Evolutionary conservation across 2,797 vertebrate genomes (phyloP).

Genomic region (Eulemur mongoz): DNA sequence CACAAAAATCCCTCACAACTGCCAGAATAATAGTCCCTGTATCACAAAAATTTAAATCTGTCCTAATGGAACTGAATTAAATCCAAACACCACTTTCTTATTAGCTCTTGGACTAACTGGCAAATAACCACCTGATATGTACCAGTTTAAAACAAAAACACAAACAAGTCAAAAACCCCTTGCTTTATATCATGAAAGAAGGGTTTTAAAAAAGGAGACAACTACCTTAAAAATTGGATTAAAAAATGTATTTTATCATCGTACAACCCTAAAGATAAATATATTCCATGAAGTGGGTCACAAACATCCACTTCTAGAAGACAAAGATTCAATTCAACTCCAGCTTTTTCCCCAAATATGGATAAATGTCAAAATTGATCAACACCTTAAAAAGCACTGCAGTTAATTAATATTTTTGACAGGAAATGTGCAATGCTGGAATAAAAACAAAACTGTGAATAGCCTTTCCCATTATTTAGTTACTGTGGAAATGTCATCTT

Average conservation of each 20-base stretch:
- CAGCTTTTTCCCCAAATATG: neutral
- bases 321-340: constrained; percentile 53
- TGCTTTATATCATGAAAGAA: constrained; percentile 14
- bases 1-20: constrained; percentile 89
- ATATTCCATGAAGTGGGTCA: neutral
- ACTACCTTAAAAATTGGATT: neutral
- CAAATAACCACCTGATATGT: constrained; percentile 78
- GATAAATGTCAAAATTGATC: constrained; percentile 17
- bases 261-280: constrained; percentile 31
- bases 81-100: constrained; percentile 78
- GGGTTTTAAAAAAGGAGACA: neutral
- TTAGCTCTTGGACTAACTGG: constrained; percentile 80
- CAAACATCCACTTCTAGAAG: neutral
- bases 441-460: neutral
- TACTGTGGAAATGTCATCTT: neutral
- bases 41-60: constrained; percentile 87
- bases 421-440: neutral
- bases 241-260: neutral
- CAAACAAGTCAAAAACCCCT: neutral
- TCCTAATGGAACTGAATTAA: constrained; percentile 82
- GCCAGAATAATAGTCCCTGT: constrained; percentile 89
- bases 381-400: neutral
- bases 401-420: constrained; percentile 18
- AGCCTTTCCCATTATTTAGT: neutral
- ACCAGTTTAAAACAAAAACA: constrained; percentile 58